Percentiles rank a stretch among this genome's conserved stretches.
Conservation (phyloP, 2,888 invertebrate species). For the Stenodera caucasica region DNA sequence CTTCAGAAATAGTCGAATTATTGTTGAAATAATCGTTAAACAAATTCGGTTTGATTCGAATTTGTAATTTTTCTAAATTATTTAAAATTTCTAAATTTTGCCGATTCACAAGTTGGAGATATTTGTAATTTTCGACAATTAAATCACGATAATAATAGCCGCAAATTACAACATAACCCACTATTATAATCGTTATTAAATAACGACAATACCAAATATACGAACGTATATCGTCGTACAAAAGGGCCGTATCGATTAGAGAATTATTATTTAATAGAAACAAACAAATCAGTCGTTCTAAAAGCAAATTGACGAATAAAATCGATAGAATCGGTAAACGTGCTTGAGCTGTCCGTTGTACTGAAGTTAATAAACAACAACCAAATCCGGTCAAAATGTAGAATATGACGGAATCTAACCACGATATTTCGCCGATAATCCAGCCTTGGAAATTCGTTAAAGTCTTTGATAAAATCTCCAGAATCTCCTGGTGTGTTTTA, state of each 20-base stretch:
- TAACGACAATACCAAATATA: constrained; percentile 57
- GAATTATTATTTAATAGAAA: constrained; percentile 31
- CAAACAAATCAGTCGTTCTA: constrained; percentile 56
- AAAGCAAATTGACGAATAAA: constrained; percentile 57
- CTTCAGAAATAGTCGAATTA: background rate
- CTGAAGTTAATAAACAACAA: constrained; percentile 61
- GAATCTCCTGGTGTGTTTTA: constrained; percentile 60
- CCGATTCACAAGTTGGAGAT: constrained; percentile 53
- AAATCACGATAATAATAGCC: constrained; percentile 55
- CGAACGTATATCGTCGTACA: constrained; percentile 52
- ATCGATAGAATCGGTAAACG: constrained; percentile 61
- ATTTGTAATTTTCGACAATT: constrained; percentile 52
- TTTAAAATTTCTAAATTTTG: constrained; percentile 48
- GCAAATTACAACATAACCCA: constrained; percentile 47
- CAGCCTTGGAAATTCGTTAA: constrained; percentile 62
- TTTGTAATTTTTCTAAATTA: constrained; percentile 27
- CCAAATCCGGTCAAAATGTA: constrained; percentile 59
- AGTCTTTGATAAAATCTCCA: constrained; percentile 61
- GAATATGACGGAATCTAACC: constrained; percentile 66
- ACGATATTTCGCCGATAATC: constrained; percentile 66
- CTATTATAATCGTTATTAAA: constrained; percentile 47
- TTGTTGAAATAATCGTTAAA: background rate
- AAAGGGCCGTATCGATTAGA: constrained; percentile 35
- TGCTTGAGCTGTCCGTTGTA: constrained; percentile 59
- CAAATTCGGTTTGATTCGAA: background rate